Base-by-base conservation (phyloP, 2,797 vertebrate genomes). In the Alcedo quadribrachys region DNA sequence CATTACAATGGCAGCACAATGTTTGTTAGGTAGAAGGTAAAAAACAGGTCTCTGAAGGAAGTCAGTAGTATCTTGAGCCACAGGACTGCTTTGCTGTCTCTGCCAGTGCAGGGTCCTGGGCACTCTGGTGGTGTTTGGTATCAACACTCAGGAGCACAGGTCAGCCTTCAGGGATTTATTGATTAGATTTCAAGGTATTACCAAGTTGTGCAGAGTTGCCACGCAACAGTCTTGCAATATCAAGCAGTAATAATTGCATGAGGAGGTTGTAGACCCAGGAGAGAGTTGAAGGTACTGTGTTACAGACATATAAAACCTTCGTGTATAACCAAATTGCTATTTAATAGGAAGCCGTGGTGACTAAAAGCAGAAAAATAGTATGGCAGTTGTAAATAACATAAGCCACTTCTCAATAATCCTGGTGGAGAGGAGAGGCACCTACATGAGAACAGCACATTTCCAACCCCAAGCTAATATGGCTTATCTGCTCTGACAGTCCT, bases 351-450 rank as follows among this genome's bases (percentile, higher is more conserved):
- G 27, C 35, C 1, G 2, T 70, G 43, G 50, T 76, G 81, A 66
- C 63, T 84, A 54, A n/a, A 86, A 86, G n/a, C 11, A 85, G 57
- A n/a, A 74, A 84, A 84, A 81, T 42, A 45, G 35, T 81, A 42
- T 17, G 79, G 61, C 15, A 55, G 33, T 84, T 88, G 40, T 60
- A 79, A 53, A 69, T 75, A 85, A 62, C 48, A 82, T 75, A 74
- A 91, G 82, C n/a, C 20, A 30, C 28, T 81, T 86, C 28, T 76
- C 67, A 82, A 33, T 65, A 90, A 28, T 74, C 66, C 22, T 35
- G 35, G 50, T 67, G 65, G 57, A 70, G 60, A 71, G 16, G 60
- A 71, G 46, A 63, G 42, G 43, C 57, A 92, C 68, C 85, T 90
- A 62, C 32, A 42, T 54, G 78, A 76, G 45, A 66, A 25, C 27